A percentile compares a stretch with the other conserved stretches of the same genome.
Conservation (phyloP, 2,888 invertebrate genomes). For the Plebejus melissa region DNA sequence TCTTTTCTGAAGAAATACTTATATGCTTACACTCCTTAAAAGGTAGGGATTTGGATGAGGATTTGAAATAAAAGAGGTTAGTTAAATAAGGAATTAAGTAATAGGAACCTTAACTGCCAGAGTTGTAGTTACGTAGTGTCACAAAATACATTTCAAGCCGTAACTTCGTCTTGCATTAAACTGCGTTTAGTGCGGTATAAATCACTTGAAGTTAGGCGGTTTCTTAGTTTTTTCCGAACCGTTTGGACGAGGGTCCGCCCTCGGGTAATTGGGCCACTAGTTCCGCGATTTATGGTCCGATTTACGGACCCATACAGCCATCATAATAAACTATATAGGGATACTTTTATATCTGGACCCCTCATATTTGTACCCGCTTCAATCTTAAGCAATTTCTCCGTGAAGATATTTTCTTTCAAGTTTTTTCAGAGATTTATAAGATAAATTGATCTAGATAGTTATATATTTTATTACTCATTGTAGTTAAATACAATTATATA, state of each 20-base stretch:
- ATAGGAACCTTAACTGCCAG: too few relatives aligned
- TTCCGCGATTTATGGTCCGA: constrained; percentile 62
- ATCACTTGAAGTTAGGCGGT: constrained; percentile 71
- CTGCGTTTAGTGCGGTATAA: constrained; percentile 48
- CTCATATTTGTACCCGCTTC: constrained; percentile 40
- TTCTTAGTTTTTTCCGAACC: constrained; percentile 63
- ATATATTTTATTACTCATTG: background rate
- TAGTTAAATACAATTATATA: too few relatives aligned
- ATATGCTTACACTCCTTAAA: too few relatives aligned
- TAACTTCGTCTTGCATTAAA: background rate
- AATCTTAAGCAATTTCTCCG: constrained; percentile 18
- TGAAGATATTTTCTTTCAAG: background rate
- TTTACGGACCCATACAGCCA: constrained; percentile 31
- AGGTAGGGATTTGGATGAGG: too few relatives aligned
- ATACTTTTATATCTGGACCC: constrained; percentile 32
- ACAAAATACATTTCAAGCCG: background rate
- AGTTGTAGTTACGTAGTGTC: too few relatives aligned
- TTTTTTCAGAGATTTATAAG: background rate
- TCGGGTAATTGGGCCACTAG: constrained; percentile 75
- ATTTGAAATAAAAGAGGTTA: too few relatives aligned
- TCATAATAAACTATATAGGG: constrained; percentile 15
- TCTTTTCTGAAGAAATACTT: too few relatives aligned
- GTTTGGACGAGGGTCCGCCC: constrained; percentile 65
- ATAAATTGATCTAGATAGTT: too few relatives aligned
- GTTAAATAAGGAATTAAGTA: too few relatives aligned